Base-by-base conservation (phyloP, 2,113 vertebrate species). In the Onychostruthus taczanowskii region DNA sequence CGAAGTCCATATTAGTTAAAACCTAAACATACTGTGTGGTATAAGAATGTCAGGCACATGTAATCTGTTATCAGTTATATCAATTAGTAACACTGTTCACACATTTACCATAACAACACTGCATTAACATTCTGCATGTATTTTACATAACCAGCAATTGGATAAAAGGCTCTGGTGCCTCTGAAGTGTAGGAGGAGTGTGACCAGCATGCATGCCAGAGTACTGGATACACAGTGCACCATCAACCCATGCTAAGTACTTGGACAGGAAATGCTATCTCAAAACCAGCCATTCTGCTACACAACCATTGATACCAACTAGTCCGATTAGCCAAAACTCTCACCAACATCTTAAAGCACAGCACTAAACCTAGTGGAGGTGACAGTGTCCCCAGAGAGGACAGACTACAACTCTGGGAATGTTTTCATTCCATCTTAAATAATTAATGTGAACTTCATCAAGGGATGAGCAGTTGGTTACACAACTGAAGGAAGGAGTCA, bases 81-180 rank as follows among this genome's bases (percentile, higher is more conserved):
- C 97, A 91, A 96, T 97, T 96, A 97, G 96, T 97, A 97, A 98
- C 94, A 98, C 94, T 90, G 97, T 96, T 97, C 95, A 97, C 96
- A 96, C 97, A 89, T 87, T 97, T 95, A 97, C 96, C 96, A 95
- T 93, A 95, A 97, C 94, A 91, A 97, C 96, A 97, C 96, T 96
- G 96, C 94, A 95, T 94, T 96, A 96, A 97, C 96, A 96, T 96
- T 95, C 97, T 93, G 97, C 93, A 91, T 96, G 90, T 95, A 97
- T 97, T 98, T 97, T 98, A 97, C 93, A 97, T 94, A 95, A 97
- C 96, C 94, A 98, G 95, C 94, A 94, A 97, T 47, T 97, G 96
- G 91, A 93, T 95, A 93, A 94, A 94, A 87, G 94, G 93, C 90
- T 91, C 33, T 87, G 93, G 97, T 96, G 97, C 96, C 97, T 95